Evolutionary conservation across 2,888 invertebrate genomes (phyloP).

Genomic region (Smittia aterrima): DNA sequence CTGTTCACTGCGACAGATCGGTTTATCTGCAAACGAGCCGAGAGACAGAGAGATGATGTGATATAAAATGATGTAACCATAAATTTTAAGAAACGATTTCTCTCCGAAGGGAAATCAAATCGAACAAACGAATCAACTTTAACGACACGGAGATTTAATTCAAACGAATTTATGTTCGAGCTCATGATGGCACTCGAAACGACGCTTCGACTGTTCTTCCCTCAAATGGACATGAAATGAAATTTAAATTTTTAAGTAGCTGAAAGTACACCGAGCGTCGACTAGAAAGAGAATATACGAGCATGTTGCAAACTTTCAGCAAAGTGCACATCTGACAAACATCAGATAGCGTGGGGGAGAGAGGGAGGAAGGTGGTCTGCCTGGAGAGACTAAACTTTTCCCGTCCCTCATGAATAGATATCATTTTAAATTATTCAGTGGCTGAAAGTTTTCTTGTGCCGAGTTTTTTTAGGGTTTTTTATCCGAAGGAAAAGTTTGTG

Average conservation of each 20-base stretch:
- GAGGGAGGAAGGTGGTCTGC: not conserved
- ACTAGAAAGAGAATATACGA: not conserved
- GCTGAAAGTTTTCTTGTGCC: constrained; percentile 32
- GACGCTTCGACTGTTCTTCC: too few species aligned
- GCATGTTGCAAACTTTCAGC: constrained; percentile 2
- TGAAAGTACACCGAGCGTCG: not conserved
- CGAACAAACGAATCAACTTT: not conserved
- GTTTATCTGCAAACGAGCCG: constrained; percentile 65
- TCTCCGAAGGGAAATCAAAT: not conserved
- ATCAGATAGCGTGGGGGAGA: not conserved
- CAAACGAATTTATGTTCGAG: not conserved
- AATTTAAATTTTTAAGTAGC: constrained; percentile 5
- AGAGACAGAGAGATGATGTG: not conserved
- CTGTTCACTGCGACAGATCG: constrained; percentile 72
- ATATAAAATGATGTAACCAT: constrained; percentile 24
- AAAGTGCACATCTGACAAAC: constrained; percentile 40
- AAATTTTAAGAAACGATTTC: not conserved
- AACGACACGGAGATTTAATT: not conserved
- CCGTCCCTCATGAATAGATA: constrained; percentile 41
- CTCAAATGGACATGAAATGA: too few species aligned
- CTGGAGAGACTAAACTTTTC: constrained; percentile 16
- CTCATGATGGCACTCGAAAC: not conserved
- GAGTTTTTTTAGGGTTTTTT: too few species aligned
- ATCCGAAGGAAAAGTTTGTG: too few species aligned
- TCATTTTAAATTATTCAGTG: constrained; percentile 41